Evolutionary conservation across 2,888 invertebrate genomes (phyloP).

Genomic region (Spilosoma lubricipeda): DNA sequence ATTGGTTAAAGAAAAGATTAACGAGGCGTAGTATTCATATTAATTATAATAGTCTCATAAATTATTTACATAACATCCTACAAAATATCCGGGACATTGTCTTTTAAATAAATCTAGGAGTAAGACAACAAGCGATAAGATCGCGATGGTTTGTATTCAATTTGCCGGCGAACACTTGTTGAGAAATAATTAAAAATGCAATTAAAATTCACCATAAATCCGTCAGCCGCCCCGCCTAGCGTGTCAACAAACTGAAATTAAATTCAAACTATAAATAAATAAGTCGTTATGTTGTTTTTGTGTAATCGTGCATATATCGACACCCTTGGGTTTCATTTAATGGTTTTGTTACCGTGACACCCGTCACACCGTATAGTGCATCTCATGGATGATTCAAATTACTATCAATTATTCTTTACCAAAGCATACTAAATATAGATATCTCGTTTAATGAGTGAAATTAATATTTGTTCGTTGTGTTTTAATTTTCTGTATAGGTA

Average conservation of each 20-base stretch:
- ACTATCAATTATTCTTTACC: neutral
- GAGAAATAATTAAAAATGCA: constrained; percentile 84
- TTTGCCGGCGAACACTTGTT: constrained; percentile 77
- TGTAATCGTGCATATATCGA: constrained; percentile 52
- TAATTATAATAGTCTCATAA: constrained; percentile 46
- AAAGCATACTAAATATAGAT: neutral
- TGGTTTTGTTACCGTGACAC: constrained; percentile 50
- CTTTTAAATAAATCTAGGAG: constrained; percentile 47
- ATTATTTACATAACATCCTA: constrained; percentile 39
- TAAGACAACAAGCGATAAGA: constrained; percentile 63
- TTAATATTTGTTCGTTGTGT: neutral
- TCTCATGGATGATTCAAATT: constrained; percentile 32
- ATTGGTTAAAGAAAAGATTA: constrained; percentile 30
- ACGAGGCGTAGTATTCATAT: constrained; percentile 33
- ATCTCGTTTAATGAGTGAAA: neutral
- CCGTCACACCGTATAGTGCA: constrained; percentile 45
- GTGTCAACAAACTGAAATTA: constrained; percentile 72
- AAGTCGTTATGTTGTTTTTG: constrained; percentile 66
- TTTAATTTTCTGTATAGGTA: neutral
- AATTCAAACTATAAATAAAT: constrained; percentile 70
- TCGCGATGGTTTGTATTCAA: constrained; percentile 73
- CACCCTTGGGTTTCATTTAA: constrained; percentile 58
- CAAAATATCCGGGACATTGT: constrained; percentile 43
- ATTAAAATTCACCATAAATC: constrained; percentile 83
- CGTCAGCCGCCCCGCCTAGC: constrained; percentile 76